These are phyloP conservation scores for Conger conger DNA, from an alignment of 2,113 vertebrate genomes.

Conservation along the genomic window DNA sequence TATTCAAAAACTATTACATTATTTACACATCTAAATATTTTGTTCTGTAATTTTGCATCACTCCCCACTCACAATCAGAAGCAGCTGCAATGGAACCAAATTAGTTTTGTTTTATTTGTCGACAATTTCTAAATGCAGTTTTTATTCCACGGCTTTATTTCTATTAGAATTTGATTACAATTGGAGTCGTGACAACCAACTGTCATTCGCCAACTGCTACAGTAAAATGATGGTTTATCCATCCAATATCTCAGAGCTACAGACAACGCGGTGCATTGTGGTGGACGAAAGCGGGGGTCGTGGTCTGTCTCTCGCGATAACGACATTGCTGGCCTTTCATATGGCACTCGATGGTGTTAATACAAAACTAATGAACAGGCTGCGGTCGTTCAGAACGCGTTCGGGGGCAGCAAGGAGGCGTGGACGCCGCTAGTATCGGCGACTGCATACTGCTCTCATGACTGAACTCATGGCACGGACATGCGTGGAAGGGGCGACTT, in stretches of 20 bases:
- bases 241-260: too few relatives aligned
- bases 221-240: too few relatives aligned
- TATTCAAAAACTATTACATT: too few relatives aligned
- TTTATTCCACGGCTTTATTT: too few relatives aligned
- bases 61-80: too few relatives aligned
- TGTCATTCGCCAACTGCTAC: not conserved
- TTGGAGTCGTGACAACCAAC: not conserved
- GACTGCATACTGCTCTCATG: not conserved
- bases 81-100: too few relatives aligned
- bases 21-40: too few relatives aligned
- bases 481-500: not conserved
- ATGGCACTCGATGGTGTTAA: not conserved
- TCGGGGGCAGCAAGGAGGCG: not conserved
- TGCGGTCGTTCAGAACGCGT: not conserved
- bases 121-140: too few relatives aligned
- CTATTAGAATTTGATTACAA: too few relatives aligned
- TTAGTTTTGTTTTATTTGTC: too few relatives aligned
- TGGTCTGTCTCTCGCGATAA: not conserved
- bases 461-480: not conserved
- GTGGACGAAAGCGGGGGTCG: not conserved
- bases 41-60: too few relatives aligned
- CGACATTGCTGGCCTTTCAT: not conserved
- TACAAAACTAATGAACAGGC: not conserved
- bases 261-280: not conserved
- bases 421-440: not conserved